These are phyloP conservation scores for Reinhardtius hippoglossoides DNA, from an alignment of 2,113 vertebrate genomes.

Conservation along the genomic window DNA sequence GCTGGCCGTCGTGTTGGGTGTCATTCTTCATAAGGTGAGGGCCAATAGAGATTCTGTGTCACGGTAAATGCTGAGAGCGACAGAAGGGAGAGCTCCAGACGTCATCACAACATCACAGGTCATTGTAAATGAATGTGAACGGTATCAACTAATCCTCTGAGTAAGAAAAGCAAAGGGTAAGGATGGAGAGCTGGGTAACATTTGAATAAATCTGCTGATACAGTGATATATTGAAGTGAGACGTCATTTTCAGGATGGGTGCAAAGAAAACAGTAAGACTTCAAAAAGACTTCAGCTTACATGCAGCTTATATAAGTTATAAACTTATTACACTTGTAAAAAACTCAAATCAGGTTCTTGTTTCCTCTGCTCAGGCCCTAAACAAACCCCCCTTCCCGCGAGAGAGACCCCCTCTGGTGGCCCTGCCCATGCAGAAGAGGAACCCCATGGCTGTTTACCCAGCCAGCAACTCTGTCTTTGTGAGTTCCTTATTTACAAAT, in stretches of 20 bases:
- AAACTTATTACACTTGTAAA: not conserved
- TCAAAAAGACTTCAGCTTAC: no score
- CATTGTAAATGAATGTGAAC: not conserved
- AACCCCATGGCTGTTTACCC: conserved; percentile 86
- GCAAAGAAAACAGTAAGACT: not conserved
- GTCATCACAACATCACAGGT: not conserved
- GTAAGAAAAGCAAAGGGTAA: not conserved
- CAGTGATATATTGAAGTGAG: not conserved
- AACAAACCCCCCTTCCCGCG: conserved; percentile 87
- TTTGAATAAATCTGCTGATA: no score
- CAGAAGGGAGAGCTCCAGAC: not conserved
- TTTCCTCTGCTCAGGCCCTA: conserved; percentile 83
- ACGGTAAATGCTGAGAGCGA: no score
- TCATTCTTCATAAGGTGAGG: conserved; percentile 86
- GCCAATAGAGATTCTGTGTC: not conserved
- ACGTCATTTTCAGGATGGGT: not conserved
- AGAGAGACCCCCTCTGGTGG: conserved; percentile 90
- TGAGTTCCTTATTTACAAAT: conserved; percentile 55
- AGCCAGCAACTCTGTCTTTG: conserved; percentile 87
- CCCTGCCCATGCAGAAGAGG: conserved; percentile 85
- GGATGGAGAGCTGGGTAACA: not conserved
- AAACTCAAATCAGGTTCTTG: not conserved
- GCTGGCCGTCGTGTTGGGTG: conserved; percentile 87
- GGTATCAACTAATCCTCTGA: not conserved
- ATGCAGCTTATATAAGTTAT: no score